Conservation (phyloP, 2,888 invertebrate genomes). For the Himalopsyche kuldschensis region DNA sequence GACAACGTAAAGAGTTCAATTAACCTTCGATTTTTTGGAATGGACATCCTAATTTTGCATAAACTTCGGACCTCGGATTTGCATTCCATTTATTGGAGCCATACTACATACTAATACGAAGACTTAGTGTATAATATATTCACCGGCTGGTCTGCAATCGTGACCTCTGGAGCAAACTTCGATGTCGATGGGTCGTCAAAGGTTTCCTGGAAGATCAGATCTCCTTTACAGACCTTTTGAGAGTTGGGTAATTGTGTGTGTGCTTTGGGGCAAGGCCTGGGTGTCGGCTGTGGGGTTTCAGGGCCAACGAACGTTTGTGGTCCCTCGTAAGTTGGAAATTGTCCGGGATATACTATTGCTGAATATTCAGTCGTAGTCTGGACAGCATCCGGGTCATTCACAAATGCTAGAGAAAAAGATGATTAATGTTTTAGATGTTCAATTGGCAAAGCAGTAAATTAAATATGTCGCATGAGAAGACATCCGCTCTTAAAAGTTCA, state of each 20-base stretch:
- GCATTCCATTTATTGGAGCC: no score
- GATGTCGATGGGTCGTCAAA: constrained; percentile 49
- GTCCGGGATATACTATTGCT: not conserved
- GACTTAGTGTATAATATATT: constrained; percentile 44
- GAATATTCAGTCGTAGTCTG: constrained; percentile 44
- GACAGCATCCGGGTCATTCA: not conserved
- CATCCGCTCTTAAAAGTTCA: no score
- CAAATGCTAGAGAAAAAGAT: not conserved
- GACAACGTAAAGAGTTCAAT: no score
- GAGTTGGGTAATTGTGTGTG: constrained; percentile 48
- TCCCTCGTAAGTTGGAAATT: no score
- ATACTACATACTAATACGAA: no score
- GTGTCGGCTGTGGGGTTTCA: constrained; percentile 14
- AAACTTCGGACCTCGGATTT: no score
- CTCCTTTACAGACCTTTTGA: constrained; percentile 58
- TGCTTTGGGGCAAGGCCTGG: constrained; percentile 42
- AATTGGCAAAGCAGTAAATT: no score
- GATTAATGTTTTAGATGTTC: no score
- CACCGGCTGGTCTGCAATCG: constrained; percentile 65
- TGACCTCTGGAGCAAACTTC: constrained; percentile 53
- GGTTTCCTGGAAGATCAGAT: constrained; percentile 66
- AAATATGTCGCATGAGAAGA: no score
- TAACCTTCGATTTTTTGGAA: no score
- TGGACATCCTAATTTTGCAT: no score
- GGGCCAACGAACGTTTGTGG: not conserved